phyloP scores from a whole-genome alignment of 2,888 invertebrate genomes.

The Drosophila yooni region DNA sequence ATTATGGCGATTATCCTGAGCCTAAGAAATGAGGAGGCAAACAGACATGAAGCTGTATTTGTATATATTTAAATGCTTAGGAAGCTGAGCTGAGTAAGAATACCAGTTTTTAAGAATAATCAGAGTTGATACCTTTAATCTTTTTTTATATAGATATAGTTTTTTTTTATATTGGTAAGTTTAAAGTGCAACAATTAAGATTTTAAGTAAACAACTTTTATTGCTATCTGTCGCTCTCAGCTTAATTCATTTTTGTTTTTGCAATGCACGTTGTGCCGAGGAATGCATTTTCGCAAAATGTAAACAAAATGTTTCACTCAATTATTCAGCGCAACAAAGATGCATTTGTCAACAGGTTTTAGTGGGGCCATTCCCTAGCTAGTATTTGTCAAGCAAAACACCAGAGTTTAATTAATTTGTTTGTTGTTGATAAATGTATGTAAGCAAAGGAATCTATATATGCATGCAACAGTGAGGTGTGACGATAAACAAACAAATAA shows the following conservation, averaged over 20 bases:
- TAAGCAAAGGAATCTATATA: slow-evolving; percentile 24
- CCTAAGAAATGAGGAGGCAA: not conserved
- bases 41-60: not conserved
- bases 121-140: not conserved
- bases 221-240: not conserved
- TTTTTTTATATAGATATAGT: not conserved
- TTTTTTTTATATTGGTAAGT: not conserved
- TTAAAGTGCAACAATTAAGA: not conserved
- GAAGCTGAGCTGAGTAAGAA: not conserved
- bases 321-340: slow-evolving; percentile 13
- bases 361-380: slow-evolving; percentile 1
- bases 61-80: not conserved
- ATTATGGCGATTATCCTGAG: slow-evolving; percentile 3
- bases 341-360: slow-evolving; percentile 25
- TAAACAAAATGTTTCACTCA: slow-evolving; percentile 20
- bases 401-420: slow-evolving; percentile 48
- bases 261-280: not conserved
- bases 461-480: too few relatives aligned
- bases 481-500: slow-evolving; percentile 66
- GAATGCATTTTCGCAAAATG: slow-evolving; percentile 10
- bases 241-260: not conserved
- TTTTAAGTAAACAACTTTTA: not conserved
- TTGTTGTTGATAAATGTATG: slow-evolving; percentile 17
- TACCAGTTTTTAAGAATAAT: not conserved
- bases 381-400: not conserved